phyloP scores from a whole-genome alignment of 2,888 invertebrate species.

The Eupithecia exiguata region DNA sequence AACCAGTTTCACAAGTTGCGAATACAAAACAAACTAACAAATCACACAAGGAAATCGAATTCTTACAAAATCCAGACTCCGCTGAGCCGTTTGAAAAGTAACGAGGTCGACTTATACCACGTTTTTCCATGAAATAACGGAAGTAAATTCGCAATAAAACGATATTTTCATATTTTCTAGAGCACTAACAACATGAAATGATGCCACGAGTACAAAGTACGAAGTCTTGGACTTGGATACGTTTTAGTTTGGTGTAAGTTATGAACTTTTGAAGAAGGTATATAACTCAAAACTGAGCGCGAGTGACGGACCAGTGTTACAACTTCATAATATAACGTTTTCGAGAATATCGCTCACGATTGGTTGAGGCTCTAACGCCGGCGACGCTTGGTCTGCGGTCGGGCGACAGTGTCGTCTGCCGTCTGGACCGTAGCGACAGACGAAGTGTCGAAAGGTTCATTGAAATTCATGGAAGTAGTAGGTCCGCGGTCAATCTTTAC shows the following conservation, averaged over 20 bases:
- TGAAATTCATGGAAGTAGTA: too few relatives aligned
- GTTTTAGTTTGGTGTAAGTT: constrained; percentile 49
- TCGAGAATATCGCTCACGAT: too few relatives aligned
- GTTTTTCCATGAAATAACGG: constrained; percentile 53
- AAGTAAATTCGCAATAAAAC: constrained; percentile 64
- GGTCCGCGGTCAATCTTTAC: too few relatives aligned
- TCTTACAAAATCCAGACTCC: not conserved
- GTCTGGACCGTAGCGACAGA: too few relatives aligned
- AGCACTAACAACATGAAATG: constrained; percentile 68
- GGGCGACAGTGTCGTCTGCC: too few relatives aligned
- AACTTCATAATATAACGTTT: too few relatives aligned
- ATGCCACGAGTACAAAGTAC: constrained; percentile 67
- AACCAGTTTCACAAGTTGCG: not conserved
- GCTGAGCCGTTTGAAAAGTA: not conserved
- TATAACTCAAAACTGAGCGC: too few relatives aligned
- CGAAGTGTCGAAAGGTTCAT: too few relatives aligned
- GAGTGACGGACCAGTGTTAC: too few relatives aligned
- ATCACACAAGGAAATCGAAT: not conserved
- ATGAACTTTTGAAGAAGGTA: too few relatives aligned
- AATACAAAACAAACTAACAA: not conserved
- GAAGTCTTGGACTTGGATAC: constrained; percentile 67
- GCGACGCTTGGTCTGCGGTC: too few relatives aligned
- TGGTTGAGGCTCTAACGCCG: too few relatives aligned
- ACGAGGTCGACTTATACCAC: constrained; percentile 45
- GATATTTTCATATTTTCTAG: constrained; percentile 71